A percentile compares a stretch with the other conserved stretches of the same genome.
Evolutionary conservation across 2,113 vertebrate species (phyloP).

Genomic region (Xiphorhynchus elegans): DNA sequence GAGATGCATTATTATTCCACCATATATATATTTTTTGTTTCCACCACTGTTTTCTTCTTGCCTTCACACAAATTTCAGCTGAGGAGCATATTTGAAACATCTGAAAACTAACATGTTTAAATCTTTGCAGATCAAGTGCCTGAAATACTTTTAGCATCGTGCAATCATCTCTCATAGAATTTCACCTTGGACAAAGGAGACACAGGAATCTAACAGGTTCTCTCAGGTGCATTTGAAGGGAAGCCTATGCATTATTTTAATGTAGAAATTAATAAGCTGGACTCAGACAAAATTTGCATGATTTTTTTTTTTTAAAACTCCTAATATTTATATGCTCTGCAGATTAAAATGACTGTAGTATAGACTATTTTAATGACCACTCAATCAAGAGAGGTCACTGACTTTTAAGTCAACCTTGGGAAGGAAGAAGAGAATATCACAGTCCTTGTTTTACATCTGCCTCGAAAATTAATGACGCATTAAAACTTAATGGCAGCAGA

Average conservation of each 20-base stretch:
- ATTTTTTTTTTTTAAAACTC: not conserved
- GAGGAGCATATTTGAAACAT: not conserved
- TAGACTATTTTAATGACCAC: slow-evolving; percentile 51
- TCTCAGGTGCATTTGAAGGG: not conserved
- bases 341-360: slow-evolving; percentile 23
- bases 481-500: slow-evolving; percentile 56
- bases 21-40: too few relatives aligned
- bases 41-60: not conserved
- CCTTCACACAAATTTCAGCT: not conserved
- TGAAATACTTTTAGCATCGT: not conserved
- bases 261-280: not conserved
- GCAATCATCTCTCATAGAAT: not conserved
- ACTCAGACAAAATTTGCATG: not conserved
- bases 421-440: slow-evolving; percentile 20
- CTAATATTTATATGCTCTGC: slow-evolving; percentile 50
- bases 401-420: slow-evolving; percentile 53
- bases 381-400: slow-evolving; percentile 43
- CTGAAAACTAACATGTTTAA: not conserved
- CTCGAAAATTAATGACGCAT: slow-evolving; percentile 63
- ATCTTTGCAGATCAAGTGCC: not conserved
- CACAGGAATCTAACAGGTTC: not conserved
- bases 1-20: not conserved
- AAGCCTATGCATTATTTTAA: not conserved
- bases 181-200: not conserved
- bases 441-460: slow-evolving; percentile 44